These are phyloP conservation scores for Empidonax alnorum DNA, from an alignment of 2,113 vertebrate genomes.

Conservation along the genomic window DNA sequence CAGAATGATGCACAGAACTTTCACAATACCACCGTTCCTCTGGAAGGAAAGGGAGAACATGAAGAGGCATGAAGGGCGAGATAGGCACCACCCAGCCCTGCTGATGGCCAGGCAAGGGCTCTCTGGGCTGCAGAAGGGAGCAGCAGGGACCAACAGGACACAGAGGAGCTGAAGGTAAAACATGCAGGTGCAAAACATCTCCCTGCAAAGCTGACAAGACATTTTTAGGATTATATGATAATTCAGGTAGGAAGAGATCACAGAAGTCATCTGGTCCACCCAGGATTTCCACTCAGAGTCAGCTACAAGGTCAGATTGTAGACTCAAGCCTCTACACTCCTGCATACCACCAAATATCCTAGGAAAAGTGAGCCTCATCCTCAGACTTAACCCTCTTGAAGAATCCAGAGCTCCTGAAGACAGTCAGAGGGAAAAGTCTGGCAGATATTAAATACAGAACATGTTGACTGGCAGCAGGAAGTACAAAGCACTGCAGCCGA, in stretches of 20 bases:
- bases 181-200: not conserved
- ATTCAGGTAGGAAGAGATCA: not conserved
- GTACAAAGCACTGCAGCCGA: not conserved
- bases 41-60: not conserved
- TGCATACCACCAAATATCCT: not conserved
- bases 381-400: not conserved
- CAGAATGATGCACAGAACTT: not conserved
- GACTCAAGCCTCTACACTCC: not conserved
- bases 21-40: not conserved
- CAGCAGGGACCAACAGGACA: not conserved
- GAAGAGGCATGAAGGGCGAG: accelerated
- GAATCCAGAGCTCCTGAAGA: not conserved
- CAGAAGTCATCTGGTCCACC: not conserved
- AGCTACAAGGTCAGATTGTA: not conserved
- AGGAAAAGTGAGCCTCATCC: not conserved
- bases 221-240: not conserved
- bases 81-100: accelerated
- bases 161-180: not conserved
- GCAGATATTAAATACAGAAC: not conserved
- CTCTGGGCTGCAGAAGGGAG: not conserved
- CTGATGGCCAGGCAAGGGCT: not conserved
- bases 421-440: not conserved
- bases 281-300: not conserved
- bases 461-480: not conserved
- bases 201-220: not conserved